Evolutionary conservation across 2,888 invertebrate species (phyloP).

Genomic region (Teleiodes luculella): DNA sequence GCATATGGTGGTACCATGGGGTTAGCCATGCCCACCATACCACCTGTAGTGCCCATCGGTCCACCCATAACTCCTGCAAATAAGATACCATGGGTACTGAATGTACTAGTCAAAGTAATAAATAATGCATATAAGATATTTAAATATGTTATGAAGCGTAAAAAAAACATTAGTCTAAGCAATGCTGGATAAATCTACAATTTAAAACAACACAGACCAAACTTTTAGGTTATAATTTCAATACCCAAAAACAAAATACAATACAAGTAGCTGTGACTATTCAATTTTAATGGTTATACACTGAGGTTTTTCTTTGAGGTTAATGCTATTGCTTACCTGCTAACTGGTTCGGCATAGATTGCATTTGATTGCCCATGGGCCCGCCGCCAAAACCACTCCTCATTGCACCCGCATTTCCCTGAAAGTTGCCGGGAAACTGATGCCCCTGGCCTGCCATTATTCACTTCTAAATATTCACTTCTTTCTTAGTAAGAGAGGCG

Average conservation of each 20-base stretch:
- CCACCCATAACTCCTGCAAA: conserved; percentile 75
- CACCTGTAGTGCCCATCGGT: conserved; percentile 67
- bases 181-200: too few relatives aligned
- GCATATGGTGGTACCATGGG: conserved; percentile 75
- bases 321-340: conserved; percentile 68
- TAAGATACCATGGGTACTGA: too few relatives aligned
- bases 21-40: conserved; percentile 79
- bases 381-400: conserved; percentile 81
- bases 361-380: conserved; percentile 78
- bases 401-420: conserved; percentile 81
- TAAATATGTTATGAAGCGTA: too few relatives aligned
- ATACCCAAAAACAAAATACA: too few relatives aligned
- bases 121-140: too few relatives aligned
- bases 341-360: conserved; percentile 78
- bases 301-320: too few relatives aligned
- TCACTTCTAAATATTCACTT: not conserved
- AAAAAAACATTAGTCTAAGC: too few relatives aligned
- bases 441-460: conserved; percentile 85
- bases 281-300: too few relatives aligned
- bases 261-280: too few relatives aligned
- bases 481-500: not conserved
- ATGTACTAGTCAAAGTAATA: too few relatives aligned
- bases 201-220: not conserved
- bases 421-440: conserved; percentile 84
- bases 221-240: not conserved